Evolutionary conservation across 2,797 vertebrate species (phyloP).

Genomic region (Rhinophrynus dorsalis): DNA sequence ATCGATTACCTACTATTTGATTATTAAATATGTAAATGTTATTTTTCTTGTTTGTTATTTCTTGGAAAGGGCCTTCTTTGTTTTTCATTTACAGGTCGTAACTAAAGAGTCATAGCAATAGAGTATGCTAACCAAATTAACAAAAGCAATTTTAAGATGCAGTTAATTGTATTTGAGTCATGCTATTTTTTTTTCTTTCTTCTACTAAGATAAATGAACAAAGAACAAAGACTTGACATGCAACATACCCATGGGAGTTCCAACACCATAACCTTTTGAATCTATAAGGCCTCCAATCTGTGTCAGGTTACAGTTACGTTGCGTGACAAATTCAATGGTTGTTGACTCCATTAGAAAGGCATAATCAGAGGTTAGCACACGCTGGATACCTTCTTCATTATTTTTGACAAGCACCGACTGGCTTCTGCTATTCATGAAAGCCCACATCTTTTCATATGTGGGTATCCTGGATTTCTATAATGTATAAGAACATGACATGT

Average conservation of each 20-base stretch:
- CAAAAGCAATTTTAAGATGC: neutral
- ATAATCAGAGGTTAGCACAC: constrained; percentile 95
- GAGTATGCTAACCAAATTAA: neutral
- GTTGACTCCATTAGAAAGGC: constrained; percentile 98
- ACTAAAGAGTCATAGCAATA: too few relatives aligned
- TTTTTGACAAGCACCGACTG: constrained; percentile 96
- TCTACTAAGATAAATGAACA: constrained; percentile 54
- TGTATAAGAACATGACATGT: constrained; percentile 37
- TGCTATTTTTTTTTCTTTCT: constrained; percentile 14
- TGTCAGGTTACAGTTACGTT: constrained; percentile 97
- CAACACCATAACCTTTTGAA: constrained; percentile 94
- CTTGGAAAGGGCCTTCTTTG: too few relatives aligned
- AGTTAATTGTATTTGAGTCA: constrained; percentile 1
- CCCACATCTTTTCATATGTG: constrained; percentile 99
- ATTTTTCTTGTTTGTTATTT: too few relatives aligned
- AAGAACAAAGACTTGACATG: constrained; percentile 40
- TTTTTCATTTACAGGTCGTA: too few relatives aligned
- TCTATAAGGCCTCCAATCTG: constrained; percentile 97
- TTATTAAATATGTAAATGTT: too few relatives aligned
- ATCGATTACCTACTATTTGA: too few relatives aligned
- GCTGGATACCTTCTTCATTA: constrained; percentile 93
- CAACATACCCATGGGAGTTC: constrained; percentile 94
- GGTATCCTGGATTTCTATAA: constrained; percentile 98
- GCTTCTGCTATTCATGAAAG: constrained; percentile 96
- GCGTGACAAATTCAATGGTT: constrained; percentile 92